Evolutionary conservation across 2,113 vertebrate genomes (phyloP).

Genomic region (Stictonetta naevosa): DNA sequence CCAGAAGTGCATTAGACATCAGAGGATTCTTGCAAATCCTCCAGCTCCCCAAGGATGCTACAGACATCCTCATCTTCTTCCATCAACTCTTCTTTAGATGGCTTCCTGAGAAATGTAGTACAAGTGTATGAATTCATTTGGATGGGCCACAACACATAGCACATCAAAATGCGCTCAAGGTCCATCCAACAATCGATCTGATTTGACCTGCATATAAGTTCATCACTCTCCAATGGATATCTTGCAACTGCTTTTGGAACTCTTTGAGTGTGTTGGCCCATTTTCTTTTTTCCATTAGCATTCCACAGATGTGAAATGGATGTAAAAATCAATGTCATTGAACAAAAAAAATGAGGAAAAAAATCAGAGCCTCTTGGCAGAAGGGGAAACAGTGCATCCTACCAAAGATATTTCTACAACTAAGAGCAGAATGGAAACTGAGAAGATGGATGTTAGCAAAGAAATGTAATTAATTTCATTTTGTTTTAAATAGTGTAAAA

Average conservation of each 20-base stretch:
- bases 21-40: slow-evolving; percentile 55
- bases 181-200: not conserved
- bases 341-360: not conserved
- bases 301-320: slow-evolving; percentile 27
- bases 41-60: slow-evolving; percentile 35
- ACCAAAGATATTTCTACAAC: slow-evolving; percentile 28
- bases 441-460: slow-evolving; percentile 58
- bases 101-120: slow-evolving; percentile 23
- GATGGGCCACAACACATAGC: not conserved
- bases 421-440: slow-evolving; percentile 55
- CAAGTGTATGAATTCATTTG: not conserved
- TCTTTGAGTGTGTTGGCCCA: not conserved
- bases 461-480: slow-evolving; percentile 61
- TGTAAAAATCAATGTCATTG: not conserved
- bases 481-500: slow-evolving; percentile 47
- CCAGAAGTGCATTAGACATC: slow-evolving; percentile 28
- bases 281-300: not conserved
- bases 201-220: not conserved
- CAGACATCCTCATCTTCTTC: slow-evolving; percentile 47
- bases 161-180: not conserved
- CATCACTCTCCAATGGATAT: not conserved
- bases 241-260: not conserved
- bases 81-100: slow-evolving; percentile 42
- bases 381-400: not conserved
- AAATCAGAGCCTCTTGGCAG: not conserved